Conservation (phyloP, 2,888 invertebrate genomes). For the Dysmachus trigonus region DNA sequence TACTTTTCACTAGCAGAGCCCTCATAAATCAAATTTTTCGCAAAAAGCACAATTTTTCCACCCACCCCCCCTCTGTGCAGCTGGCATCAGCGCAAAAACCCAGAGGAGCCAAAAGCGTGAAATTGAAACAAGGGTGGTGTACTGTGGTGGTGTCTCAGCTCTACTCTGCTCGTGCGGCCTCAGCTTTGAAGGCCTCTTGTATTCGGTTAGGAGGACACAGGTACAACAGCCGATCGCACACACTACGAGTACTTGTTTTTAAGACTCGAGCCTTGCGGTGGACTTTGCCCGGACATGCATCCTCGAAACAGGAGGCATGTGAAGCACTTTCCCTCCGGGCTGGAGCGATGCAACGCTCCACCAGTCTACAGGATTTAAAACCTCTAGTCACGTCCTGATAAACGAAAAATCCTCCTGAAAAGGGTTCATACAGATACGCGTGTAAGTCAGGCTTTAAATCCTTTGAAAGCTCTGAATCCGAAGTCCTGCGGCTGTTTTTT, state of each 20-base stretch:
- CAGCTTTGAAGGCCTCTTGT: conserved; percentile 13
- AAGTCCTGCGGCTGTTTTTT: not conserved
- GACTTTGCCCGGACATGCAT: not conserved
- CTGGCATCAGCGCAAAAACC: conserved; percentile 35
- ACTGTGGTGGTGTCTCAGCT: too few species aligned
- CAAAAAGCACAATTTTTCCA: conserved; percentile 27
- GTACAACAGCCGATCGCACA: not conserved
- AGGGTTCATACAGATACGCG: not conserved
- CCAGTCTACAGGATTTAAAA: not conserved
- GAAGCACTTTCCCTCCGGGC: not conserved
- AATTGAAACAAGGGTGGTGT: conserved; percentile 17
- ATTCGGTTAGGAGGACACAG: not conserved
- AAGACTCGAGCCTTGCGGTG: not conserved
- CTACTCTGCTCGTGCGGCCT: not conserved
- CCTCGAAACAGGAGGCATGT: not conserved
- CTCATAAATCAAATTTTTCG: conserved; percentile 27
- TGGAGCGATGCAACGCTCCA: not conserved
- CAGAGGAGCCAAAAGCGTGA: conserved; percentile 19
- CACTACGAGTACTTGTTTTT: not conserved
- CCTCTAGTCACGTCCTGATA: not conserved
- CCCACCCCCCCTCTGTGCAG: too few species aligned
- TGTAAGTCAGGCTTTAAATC: not conserved
- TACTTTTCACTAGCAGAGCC: conserved; percentile 27
- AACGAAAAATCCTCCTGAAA: not conserved
- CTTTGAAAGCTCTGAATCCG: not conserved